These are phyloP conservation scores for Mactra quadrangularis DNA, from an alignment of 1,140 invertebrate species.

Conservation along the genomic window DNA sequence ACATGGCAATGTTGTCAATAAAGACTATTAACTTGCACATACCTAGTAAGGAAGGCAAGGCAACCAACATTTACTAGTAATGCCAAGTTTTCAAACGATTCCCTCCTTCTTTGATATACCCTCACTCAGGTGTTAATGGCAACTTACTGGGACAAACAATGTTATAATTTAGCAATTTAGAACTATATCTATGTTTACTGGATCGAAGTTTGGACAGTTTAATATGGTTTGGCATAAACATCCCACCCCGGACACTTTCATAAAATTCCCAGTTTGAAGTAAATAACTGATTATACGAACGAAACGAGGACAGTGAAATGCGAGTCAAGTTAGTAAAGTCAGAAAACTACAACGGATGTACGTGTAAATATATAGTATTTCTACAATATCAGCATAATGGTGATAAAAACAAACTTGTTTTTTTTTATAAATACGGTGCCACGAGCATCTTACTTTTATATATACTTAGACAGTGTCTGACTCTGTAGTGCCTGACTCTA, in stretches of 20 bases:
- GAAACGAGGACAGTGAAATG: too few species aligned
- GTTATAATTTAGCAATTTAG: slow-evolving; percentile 39
- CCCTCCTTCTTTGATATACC: slow-evolving; percentile 24
- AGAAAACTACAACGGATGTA: too few species aligned
- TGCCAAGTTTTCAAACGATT: background rate
- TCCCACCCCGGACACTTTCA: slow-evolving; percentile 34
- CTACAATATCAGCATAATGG: too few species aligned
- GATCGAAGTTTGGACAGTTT: slow-evolving; percentile 52
- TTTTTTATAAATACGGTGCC: too few species aligned
- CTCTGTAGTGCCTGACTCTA: too few species aligned
- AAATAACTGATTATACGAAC: slow-evolving; percentile 29
- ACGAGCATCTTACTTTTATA: too few species aligned
- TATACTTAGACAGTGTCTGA: too few species aligned
- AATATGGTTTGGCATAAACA: slow-evolving; percentile 45
- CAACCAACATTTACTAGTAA: background rate
- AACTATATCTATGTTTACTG: slow-evolving; percentile 14
- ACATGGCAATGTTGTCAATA: too few species aligned
- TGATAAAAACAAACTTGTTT: too few species aligned
- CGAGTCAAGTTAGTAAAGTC: too few species aligned
- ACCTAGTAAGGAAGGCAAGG: background rate
- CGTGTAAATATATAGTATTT: too few species aligned
- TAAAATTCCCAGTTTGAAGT: slow-evolving; percentile 20
- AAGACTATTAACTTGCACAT: too few species aligned
- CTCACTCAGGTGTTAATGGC: slow-evolving; percentile 11
- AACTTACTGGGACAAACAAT: slow-evolving; percentile 23